Evolutionary conservation across 2,113 vertebrate species (phyloP), one percentile per base, ranked within the genome.

Genomic region (Platysternon megacephalum): DNA sequence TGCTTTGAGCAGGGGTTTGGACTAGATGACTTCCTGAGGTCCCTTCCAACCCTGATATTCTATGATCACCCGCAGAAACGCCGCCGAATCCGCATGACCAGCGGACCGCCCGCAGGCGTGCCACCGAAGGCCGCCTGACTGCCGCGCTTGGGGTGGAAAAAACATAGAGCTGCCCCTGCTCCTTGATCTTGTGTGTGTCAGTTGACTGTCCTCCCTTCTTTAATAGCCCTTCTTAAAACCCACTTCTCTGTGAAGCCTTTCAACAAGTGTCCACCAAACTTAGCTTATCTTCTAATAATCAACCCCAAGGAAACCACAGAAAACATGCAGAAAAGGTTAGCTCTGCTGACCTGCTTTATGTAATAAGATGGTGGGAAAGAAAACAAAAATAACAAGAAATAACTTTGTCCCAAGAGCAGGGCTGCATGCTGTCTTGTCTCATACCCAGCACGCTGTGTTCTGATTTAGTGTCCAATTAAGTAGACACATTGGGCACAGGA

Each of bases 351-450:
- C 95, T 92, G 91, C n/a, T 93, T 97, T 95, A 84, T 82, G 91
- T 93, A 92, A 95, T 82, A 90, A 76, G 46, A 84, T 97, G 74
- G 42, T 16, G 42, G 74, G 26, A 44, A 78, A 78, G 95, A 82
- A 95, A 39, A 72, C 65, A 72, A 72, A 97, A 68, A 91, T 96
- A 96, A 53, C 92, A 95, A 92, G 93, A 76, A 93, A 83, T 95
- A 85, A 80, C 42, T 89, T 42, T 94, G 78, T 2, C 24, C 91
- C 74, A 81, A 93, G 95, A 87, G 86, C 56, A 0, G 1, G 24
- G 95, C 79, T 93, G 94, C 87, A 78, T 96, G 88, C 87, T 97
- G 90, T 81, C 83, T 79, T 97, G 96, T 86, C 91, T 95, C 76
- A 65, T 65, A 0, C 42, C 26, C 42, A 78, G 39, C 74, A 46